Percentiles rank a stretch among this genome's conserved stretches.
phyloP scores from a whole-genome alignment of 2,888 invertebrate genomes.

The Hemaris fuciformis region DNA sequence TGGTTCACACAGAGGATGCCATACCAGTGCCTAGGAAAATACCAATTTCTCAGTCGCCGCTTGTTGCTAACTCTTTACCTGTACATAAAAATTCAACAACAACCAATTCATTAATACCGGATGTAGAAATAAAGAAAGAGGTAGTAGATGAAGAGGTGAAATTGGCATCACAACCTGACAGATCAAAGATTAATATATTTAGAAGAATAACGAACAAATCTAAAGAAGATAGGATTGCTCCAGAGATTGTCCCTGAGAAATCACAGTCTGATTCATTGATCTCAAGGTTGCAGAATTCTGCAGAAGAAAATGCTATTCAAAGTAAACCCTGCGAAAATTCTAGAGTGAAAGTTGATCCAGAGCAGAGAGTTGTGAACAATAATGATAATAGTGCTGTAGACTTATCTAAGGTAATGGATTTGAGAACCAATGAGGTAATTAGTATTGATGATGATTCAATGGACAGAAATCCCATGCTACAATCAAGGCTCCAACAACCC shows the following conservation, averaged over 20 bases:
- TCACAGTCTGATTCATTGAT: constrained; percentile 66
- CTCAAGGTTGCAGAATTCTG: constrained; percentile 69
- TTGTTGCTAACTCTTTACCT: constrained; percentile 63
- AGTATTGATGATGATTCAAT: constrained; percentile 74
- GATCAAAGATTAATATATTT: constrained; percentile 92
- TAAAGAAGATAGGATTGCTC: constrained; percentile 81
- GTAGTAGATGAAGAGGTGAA: constrained; percentile 80
- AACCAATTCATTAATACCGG: constrained; percentile 56
- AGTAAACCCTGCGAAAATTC: constrained; percentile 50
- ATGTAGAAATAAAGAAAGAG: constrained; percentile 76
- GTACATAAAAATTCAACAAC: constrained; percentile 52
- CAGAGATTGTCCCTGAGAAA: constrained; percentile 69
- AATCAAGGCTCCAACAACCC: constrained; percentile 38
- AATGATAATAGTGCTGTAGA: constrained; percentile 77
- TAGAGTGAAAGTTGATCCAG: constrained; percentile 59
- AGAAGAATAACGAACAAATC: constrained; percentile 91
- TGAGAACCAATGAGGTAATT: constrained; percentile 76
- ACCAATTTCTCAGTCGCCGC: constrained; percentile 75
- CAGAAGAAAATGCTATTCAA: constrained; percentile 52
- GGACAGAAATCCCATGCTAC: constrained; percentile 54
- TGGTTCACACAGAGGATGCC: constrained; percentile 55
- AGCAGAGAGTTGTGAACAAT: constrained; percentile 64
- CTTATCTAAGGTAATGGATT: constrained; percentile 73
- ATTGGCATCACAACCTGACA: constrained; percentile 89
- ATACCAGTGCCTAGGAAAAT: constrained; percentile 76